A percentile compares a stretch with the other conserved stretches of the same genome.
Evolutionary conservation across 2,113 vertebrate species (phyloP).

Genomic region (Eublepharis macularius): DNA sequence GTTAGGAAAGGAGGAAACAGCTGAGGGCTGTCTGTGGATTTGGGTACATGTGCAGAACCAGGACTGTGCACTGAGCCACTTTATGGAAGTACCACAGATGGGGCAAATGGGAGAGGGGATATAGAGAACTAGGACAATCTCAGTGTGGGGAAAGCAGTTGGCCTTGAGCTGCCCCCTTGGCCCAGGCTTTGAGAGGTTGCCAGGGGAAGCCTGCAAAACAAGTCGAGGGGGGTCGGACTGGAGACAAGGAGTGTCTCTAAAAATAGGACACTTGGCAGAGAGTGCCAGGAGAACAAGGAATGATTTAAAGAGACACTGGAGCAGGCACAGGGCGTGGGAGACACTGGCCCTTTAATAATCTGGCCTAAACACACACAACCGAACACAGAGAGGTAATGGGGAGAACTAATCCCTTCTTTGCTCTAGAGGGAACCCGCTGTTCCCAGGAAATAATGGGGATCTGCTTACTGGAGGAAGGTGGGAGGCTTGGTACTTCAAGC

Average conservation of each 20-base stretch:
- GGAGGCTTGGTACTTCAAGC: neutral
- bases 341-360: neutral
- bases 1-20: neutral
- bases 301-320: slow-evolving; percentile 22
- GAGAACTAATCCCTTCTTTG: neutral
- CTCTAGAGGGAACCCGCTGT: neutral
- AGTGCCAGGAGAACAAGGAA: neutral
- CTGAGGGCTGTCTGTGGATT: neutral
- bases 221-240: neutral
- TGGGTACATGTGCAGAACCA: neutral
- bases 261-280: slow-evolving; percentile 31
- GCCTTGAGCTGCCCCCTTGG: neutral
- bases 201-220: slow-evolving; percentile 30
- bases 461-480: neutral
- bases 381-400: neutral
- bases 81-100: neutral
- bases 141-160: neutral
- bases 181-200: neutral
- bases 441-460: neutral
- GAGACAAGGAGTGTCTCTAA: slow-evolving; percentile 27
- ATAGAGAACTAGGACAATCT: neutral
- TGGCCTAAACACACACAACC: neutral
- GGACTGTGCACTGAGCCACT: too few species aligned
- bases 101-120: neutral
- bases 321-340: neutral